These are phyloP conservation scores for Eurytoma adleriae DNA, from an alignment of 2,888 invertebrate species.

Conservation along the genomic window DNA sequence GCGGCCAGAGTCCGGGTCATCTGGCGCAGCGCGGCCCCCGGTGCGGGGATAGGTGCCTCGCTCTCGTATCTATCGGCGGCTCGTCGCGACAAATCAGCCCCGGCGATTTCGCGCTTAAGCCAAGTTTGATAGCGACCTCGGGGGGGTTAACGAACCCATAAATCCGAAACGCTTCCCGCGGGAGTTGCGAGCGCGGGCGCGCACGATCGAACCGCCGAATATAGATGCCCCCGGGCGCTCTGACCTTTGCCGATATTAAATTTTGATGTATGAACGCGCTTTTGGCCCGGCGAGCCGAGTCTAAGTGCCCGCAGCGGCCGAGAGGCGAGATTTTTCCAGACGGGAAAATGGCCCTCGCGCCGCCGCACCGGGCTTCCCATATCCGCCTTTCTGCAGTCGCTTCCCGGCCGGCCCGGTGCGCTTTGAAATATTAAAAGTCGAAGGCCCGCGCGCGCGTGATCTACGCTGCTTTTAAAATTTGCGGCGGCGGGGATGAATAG, in stretches of 20 bases:
- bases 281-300: not conserved
- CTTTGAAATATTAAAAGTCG: no score
- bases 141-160: slow-evolving; percentile 63
- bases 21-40: not conserved
- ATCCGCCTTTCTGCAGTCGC: no score
- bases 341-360: no score
- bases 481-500: no score
- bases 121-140: slow-evolving; percentile 56
- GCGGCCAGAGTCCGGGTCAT: not conserved
- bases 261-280: slow-evolving; percentile 32
- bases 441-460: no score
- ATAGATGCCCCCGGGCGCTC: not conserved
- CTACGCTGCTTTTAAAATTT: no score
- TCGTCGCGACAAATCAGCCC: slow-evolving; percentile 60
- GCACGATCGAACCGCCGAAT: slow-evolving; percentile 10
- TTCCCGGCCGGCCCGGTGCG: no score
- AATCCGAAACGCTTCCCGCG: slow-evolving; percentile 60
- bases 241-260: slow-evolving; percentile 44
- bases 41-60: not conserved
- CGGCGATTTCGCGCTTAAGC: slow-evolving; percentile 52
- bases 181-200: slow-evolving; percentile 34
- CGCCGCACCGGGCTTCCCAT: no score
- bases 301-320: not conserved
- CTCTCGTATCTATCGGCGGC: slow-evolving; percentile 6
- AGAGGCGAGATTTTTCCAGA: no score